Conservation (phyloP, 2,888 invertebrate species). For the Cryptocephalus primarius region DNA sequence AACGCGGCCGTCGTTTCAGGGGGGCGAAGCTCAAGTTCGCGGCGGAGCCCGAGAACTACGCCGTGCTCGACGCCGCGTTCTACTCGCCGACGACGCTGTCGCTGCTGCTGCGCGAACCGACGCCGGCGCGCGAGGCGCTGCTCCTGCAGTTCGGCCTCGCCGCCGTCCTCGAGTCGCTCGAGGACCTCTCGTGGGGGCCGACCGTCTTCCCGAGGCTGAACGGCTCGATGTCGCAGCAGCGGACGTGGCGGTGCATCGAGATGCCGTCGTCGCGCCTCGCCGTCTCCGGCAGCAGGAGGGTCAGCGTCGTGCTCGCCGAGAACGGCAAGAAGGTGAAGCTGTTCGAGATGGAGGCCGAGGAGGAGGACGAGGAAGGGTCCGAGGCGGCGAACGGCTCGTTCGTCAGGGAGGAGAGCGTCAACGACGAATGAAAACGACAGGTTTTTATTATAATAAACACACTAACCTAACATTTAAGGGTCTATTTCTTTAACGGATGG, state of each 20-base stretch:
- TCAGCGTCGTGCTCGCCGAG: constrained; percentile 75
- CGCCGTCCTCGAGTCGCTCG: constrained; percentile 28
- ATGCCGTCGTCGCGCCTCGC: constrained; percentile 60
- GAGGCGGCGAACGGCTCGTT: constrained; percentile 29
- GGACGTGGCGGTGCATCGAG: constrained; percentile 50
- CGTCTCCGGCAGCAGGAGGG: constrained; percentile 75
- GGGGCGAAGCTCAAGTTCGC: no score
- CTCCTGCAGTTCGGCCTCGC: constrained; percentile 24
- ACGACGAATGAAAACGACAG: no score
- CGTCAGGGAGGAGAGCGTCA: no score
- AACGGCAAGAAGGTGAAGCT: constrained; percentile 70
- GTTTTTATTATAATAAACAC: no score
- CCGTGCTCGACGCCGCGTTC: constrained; percentile 53
- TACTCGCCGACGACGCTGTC: constrained; percentile 64
- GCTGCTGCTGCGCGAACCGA: constrained; percentile 49
- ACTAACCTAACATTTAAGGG: no score
- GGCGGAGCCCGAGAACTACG: no score
- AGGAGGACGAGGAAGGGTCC: constrained; percentile 75
- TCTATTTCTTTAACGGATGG: no score
- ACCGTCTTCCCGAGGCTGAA: constrained; percentile 40
- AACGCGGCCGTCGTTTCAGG: no score
- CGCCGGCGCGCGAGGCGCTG: constrained; percentile 24
- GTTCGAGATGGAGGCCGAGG: constrained; percentile 89
- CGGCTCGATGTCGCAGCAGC: constrained; percentile 43
- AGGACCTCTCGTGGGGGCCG: constrained; percentile 20